Evolutionary conservation across 2,888 invertebrate genomes (phyloP), one percentile per base, ranked within the genome.

Genomic region (Aquatica leii): DNA sequence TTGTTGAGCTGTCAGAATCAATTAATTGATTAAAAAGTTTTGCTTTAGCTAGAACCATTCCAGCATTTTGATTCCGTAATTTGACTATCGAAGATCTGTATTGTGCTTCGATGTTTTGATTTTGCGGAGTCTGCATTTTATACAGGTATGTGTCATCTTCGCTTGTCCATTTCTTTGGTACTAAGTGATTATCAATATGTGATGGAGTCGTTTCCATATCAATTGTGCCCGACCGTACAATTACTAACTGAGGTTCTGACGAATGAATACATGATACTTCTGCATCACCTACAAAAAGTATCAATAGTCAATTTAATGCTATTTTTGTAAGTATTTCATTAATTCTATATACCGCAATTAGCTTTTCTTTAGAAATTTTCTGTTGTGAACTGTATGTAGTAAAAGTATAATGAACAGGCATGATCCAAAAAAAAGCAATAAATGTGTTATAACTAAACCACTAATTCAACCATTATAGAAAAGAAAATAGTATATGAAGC

Each of bases 41-140:
- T 0, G 92, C 91, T 82, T 91, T 92, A 1, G 91, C 92, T 62
- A 91, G 81, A 0, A 93, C 93, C 83, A 91, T 92, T 5, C 93
- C 93, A 4, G 90, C 91, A 78, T 93, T 93, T 78, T 91, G 90
- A 50, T 86, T 84, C 20, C 91, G 83, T 24, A 93, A 76, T 72
- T 88, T 88, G 15, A 90, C 90, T 9, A 93, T 87, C 0, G 92
- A 92, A 0, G 90, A 89, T 61, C 92, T 84, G 0, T 89, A 88
- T 20, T 86, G 86, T 50, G 84, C 83, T 54, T 86, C 84, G 73
- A 86, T 86, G 17, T 84, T 81, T 8, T 84, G 84, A 37, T 68
- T 0, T 17, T 46, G 18, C 3, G 87, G 86, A 66, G 84, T 86
- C 57, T 24, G 24, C 24, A 24, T 24, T 24, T 24, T 2, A 24